Conservation (phyloP, 2,888 invertebrate species). For the Ormia ochracea region DNA sequence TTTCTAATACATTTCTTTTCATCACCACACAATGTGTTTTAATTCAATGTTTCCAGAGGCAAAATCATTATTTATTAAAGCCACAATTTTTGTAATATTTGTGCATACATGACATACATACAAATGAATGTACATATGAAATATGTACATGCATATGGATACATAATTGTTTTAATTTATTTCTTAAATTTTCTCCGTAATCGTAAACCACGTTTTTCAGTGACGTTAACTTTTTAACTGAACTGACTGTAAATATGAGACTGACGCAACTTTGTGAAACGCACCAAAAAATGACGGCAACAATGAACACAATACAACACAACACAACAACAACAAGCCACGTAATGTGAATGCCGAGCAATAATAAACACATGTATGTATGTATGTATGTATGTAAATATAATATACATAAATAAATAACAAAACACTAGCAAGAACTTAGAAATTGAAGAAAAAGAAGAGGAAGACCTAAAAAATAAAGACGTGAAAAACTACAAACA, state of each 20-base stretch:
- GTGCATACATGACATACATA: too few relatives aligned
- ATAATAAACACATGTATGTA: not conserved
- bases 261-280: constrained; percentile 59
- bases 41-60: too few relatives aligned
- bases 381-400: too few relatives aligned
- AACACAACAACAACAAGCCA: constrained; percentile 43
- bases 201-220: too few relatives aligned
- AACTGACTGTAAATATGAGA: constrained; percentile 47
- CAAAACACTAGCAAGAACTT: constrained; percentile 4
- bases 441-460: constrained; percentile 9
- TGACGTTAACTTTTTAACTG: constrained; percentile 44
- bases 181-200: too few relatives aligned
- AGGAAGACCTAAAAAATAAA: constrained; percentile 15
- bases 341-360: constrained; percentile 40
- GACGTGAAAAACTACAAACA: not conserved
- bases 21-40: too few relatives aligned
- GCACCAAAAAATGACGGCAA: constrained; percentile 57
- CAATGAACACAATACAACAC: constrained; percentile 34
- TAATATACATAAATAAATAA: not conserved
- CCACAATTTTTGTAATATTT: too few relatives aligned
- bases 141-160: too few relatives aligned
- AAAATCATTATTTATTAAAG: too few relatives aligned
- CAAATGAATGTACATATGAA: too few relatives aligned
- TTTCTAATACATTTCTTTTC: too few relatives aligned
- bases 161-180: too few relatives aligned